Evolutionary conservation across 2,888 invertebrate genomes (phyloP), one percentile per base, ranked within the genome.

Genomic region (Chymomyza procnemis): DNA sequence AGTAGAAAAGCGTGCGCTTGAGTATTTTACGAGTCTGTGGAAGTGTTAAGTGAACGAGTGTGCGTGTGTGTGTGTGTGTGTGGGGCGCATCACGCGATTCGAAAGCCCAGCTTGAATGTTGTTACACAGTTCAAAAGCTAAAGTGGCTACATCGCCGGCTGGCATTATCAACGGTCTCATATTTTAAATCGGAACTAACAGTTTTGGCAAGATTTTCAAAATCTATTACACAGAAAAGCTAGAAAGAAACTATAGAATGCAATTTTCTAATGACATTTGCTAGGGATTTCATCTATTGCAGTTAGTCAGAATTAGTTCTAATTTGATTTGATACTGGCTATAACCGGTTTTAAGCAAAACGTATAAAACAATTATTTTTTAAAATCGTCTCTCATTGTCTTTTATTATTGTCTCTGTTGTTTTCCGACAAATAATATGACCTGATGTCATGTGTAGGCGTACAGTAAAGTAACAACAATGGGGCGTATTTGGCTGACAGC

Each of bases 1-100:
- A 71, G 67, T 56, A 63, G 18, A 66, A 66, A 76, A 76, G 75
- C 72, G 76, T 76, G 76, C 73, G 64, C 64, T 54, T 75, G 63
- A 74, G 78, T 66, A 62, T 66, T 30, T 22, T 71, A 67, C 55
- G 46, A 41, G 54, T 41, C 19, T n/a, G 16, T 47, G 59, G 65
- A 59, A 62, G 22, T 56, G 18, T 63, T n/a, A 55, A 47, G 26
- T 6, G 6, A 6, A 8, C 8, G 1, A 6, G 6, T 26, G 47
- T 56, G 62, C 26, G 56, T 41, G 64, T 64, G 61, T 22, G 19
- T 62, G 34, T 30, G 19, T 56, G 54, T 61, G 52, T 64, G 52
- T 50, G 30, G 9, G 55, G 18, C 50, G 57, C 74, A 74, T 71
- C 62, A 62, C 55, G 19, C 19, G 67, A 12, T 61, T 55, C 65